phyloP scores from a whole-genome alignment of 2,113 vertebrate genomes.

The Climacteris rufus region DNA sequence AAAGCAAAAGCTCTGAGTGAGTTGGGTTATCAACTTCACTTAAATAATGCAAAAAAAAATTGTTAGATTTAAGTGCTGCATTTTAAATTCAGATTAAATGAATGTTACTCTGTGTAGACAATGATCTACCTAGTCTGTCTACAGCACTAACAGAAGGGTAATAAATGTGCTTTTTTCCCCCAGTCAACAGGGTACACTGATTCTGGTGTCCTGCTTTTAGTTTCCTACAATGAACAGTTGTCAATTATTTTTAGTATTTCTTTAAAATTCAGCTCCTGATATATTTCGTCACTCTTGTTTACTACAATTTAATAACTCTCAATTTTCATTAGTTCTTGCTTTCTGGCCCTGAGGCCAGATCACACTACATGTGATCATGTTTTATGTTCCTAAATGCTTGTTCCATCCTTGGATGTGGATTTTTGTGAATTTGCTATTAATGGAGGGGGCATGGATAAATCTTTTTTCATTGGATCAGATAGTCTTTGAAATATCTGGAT shows the following conservation, averaged over 20 bases:
- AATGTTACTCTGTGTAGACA: not conserved
- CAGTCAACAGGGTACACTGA: not conserved
- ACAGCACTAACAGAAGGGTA: not conserved
- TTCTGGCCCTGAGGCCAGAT: not conserved
- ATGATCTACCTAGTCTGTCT: not conserved
- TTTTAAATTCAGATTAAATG: not conserved
- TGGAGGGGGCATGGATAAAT: not conserved
- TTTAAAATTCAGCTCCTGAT: not conserved
- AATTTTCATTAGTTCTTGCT: not conserved
- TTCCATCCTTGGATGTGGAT: not conserved
- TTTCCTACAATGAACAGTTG: not conserved
- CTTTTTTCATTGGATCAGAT: not conserved
- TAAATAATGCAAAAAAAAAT: not conserved
- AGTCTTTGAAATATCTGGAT: not conserved
- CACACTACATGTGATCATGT: rapidly evolving
- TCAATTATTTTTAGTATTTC: not conserved
- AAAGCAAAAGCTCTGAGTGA: not conserved
- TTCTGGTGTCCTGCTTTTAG: not conserved
- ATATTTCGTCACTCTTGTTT: not conserved
- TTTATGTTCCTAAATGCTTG: not conserved
- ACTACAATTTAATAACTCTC: not conserved
- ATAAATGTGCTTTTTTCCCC: not conserved
- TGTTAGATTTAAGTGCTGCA: not conserved
- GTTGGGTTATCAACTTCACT: not conserved
- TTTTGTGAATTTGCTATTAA: not conserved